phyloP scores from a whole-genome alignment of 1,140 invertebrate species.

The Bicyclus anynana region DNA sequence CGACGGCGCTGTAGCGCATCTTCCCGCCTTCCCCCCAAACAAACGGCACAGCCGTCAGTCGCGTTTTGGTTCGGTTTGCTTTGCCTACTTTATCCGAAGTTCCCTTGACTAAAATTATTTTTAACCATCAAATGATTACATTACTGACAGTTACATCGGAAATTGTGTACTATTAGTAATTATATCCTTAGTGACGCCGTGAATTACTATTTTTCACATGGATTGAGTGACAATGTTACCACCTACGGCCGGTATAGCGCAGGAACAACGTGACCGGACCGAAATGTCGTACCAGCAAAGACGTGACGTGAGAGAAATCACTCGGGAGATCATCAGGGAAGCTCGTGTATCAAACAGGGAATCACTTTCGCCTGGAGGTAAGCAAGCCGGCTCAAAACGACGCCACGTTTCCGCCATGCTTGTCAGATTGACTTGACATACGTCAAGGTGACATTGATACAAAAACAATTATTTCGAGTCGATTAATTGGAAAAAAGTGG shows the following conservation, averaged over 20 bases:
- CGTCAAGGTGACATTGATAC: conserved; percentile 73
- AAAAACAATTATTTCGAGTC: conserved; percentile 59
- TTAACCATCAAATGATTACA: conserved; percentile 42
- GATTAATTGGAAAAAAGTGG: conserved; percentile 43
- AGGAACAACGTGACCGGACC: conserved; percentile 62
- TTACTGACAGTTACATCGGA: conserved; percentile 32
- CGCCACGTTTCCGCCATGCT: conserved; percentile 75
- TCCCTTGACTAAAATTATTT: conserved; percentile 37
- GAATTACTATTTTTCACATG: conserved; percentile 53
- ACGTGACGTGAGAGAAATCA: conserved; percentile 67
- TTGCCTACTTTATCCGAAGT: conserved; percentile 54
- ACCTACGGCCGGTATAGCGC: conserved; percentile 68
- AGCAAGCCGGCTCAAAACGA: conserved; percentile 70
- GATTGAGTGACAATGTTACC: conserved; percentile 73
- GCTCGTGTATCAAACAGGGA: conserved; percentile 62
- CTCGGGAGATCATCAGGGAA: conserved; percentile 67
- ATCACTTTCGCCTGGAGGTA: conserved; percentile 70
- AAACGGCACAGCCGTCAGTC: conserved; percentile 45
- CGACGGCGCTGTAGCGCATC: conserved; percentile 67
- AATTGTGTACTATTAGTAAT: conserved; percentile 24
- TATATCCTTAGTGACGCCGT: conserved; percentile 33
- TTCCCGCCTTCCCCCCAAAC: conserved; percentile 62
- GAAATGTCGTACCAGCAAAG: conserved; percentile 70
- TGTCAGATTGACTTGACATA: conserved; percentile 74
- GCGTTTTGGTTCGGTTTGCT: conserved; percentile 60